phyloP scores from a whole-genome alignment of 2,113 vertebrate species.

The Festucalex cinctus region DNA sequence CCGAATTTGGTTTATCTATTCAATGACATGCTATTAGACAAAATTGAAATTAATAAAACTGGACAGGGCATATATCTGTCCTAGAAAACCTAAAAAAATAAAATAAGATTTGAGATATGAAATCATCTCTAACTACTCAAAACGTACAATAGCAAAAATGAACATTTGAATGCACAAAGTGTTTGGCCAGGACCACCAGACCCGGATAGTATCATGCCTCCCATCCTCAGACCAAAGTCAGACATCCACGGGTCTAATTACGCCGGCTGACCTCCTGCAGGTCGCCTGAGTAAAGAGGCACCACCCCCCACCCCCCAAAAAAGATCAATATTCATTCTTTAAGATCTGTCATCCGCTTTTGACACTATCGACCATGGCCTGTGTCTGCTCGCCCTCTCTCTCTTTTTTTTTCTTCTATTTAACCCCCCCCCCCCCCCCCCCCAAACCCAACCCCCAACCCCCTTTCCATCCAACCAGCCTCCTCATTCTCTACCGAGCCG shows the following conservation, averaged over 20 bases:
- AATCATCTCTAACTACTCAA: neutral
- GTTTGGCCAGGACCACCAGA: neutral
- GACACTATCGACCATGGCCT: slow-evolving; percentile 78
- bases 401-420: slow-evolving; percentile 69
- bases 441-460: slow-evolving; percentile 2
- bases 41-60: no score
- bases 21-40: no score
- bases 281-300: slow-evolving; percentile 68
- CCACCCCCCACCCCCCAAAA: slow-evolving; percentile 51
- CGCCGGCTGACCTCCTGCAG: slow-evolving; percentile 76
- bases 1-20: no score
- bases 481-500: slow-evolving; percentile 7
- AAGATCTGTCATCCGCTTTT: slow-evolving; percentile 82
- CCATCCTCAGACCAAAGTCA: slow-evolving; percentile 34
- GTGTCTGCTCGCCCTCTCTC: slow-evolving; percentile 64
- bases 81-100: no score
- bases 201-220: no score
- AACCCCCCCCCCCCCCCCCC: slow-evolving; percentile 13
- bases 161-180: neutral
- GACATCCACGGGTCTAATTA: slow-evolving; percentile 73
- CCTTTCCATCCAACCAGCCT: neutral
- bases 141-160: neutral
- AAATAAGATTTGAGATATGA: no score
- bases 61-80: no score
- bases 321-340: slow-evolving; percentile 84